These are phyloP conservation scores for Papilio helenus DNA, from an alignment of 1,140 invertebrate species.

Conservation along the genomic window DNA sequence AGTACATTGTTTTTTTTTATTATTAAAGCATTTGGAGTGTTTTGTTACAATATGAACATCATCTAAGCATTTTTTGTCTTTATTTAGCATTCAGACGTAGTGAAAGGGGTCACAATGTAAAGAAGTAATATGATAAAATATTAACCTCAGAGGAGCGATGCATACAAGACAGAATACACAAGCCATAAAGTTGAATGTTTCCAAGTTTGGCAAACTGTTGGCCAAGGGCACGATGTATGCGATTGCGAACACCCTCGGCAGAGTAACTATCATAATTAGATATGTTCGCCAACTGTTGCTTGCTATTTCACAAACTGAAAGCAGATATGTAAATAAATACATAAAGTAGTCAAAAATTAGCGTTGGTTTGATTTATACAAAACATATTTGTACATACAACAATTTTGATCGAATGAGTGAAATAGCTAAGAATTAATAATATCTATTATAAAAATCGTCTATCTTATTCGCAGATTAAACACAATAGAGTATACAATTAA, in stretches of 20 bases:
- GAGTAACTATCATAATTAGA: conserved; percentile 55
- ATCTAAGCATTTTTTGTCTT: neutral
- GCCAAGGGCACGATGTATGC: conserved; percentile 59
- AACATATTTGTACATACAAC: neutral
- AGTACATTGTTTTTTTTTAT: neutral
- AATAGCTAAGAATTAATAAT: too few relatives aligned
- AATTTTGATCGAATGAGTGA: too few relatives aligned
- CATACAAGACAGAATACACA: conserved; percentile 53
- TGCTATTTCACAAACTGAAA: conserved; percentile 71
- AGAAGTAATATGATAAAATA: conserved; percentile 1
- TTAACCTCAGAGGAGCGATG: conserved; percentile 61
- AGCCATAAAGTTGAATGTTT: conserved; percentile 64
- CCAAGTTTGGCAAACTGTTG: conserved; percentile 59
- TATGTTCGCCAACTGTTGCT: conserved; percentile 67
- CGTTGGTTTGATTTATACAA: neutral
- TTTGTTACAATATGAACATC: neutral
- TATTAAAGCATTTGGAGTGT: neutral
- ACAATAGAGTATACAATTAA: too few relatives aligned
- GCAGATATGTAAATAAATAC: neutral
- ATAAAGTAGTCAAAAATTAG: neutral
- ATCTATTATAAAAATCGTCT: too few relatives aligned
- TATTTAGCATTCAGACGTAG: neutral
- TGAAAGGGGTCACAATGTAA: too few relatives aligned
- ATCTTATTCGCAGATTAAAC: too few relatives aligned
- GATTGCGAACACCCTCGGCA: conserved; percentile 55